Evolutionary conservation across 1,140 invertebrate species (phyloP).

Genomic region (Himalopsyche phryganea): DNA sequence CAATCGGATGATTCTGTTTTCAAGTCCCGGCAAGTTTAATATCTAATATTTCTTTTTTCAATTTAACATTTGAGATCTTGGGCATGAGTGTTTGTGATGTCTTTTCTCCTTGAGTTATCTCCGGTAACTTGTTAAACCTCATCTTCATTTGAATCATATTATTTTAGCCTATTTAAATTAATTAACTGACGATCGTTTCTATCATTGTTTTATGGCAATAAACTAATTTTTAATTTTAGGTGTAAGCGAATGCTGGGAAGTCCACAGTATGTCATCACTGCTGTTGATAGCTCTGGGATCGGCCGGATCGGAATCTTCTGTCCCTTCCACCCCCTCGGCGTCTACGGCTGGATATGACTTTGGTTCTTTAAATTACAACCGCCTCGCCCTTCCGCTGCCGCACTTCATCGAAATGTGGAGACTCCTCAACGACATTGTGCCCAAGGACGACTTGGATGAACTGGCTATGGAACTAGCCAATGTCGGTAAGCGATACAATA

Average conservation of each 20-base stretch:
- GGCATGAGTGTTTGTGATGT: too few relatives aligned
- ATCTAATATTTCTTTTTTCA: too few relatives aligned
- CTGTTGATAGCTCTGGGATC: slow-evolving; percentile 39
- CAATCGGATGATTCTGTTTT: too few relatives aligned
- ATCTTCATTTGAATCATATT: too few relatives aligned
- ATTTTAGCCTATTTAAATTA: too few relatives aligned
- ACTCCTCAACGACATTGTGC: slow-evolving; percentile 43
- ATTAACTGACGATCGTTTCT: too few relatives aligned
- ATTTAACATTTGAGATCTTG: too few relatives aligned
- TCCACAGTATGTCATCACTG: slow-evolving; percentile 34
- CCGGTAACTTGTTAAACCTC: too few relatives aligned
- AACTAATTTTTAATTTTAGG: slow-evolving; percentile 6
- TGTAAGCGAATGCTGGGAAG: slow-evolving; percentile 20
- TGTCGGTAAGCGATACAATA: slow-evolving; percentile 39
- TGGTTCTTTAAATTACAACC: not conserved
- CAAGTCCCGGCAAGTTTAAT: too few relatives aligned
- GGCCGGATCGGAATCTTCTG: slow-evolving; percentile 12
- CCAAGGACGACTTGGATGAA: slow-evolving; percentile 3
- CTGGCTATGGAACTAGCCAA: slow-evolving; percentile 43
- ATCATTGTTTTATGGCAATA: too few relatives aligned
- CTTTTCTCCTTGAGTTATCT: too few relatives aligned
- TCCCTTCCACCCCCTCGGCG: slow-evolving; percentile 33
- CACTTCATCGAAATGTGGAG: slow-evolving; percentile 47
- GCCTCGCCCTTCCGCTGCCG: slow-evolving; percentile 38
- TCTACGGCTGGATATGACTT: slow-evolving; percentile 29